Evolutionary conservation across 2,113 vertebrate genomes (phyloP), one percentile per base, ranked within the genome.

Genomic region (pig (Sus scrofa)): DNA sequence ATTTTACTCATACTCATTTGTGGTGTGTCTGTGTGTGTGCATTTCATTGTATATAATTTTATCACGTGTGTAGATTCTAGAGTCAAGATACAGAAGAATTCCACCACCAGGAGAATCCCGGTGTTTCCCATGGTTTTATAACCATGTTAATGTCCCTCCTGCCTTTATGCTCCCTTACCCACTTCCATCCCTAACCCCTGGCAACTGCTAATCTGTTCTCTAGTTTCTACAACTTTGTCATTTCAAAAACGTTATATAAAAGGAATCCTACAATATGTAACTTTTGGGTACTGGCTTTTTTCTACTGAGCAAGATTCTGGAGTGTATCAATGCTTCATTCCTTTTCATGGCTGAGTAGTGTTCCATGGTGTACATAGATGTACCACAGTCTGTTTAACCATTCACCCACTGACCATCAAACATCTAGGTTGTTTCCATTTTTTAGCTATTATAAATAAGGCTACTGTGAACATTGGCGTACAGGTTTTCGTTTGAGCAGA

Each of bases 401-500:
- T 34, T 85, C 34, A 74, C 50, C 39, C 32, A 12, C 9, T 82
- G 78, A 74, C 32, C 54, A 26, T 24, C 26, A 54, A 67, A 24
- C 24, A 54, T 56, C 52, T 44, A 37, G 20, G 12, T 83, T 18
- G 50, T 87, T 95, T 84, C 75, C 88, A 92, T 60, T 37, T 56
- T 86, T 37, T 22, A 78, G 32, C 13, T 81, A 3, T 82, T 37
- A 62, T 16, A 50, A 91, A 39, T 75, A 78, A 92, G 91, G 34
- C 73, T 56, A 30, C 50, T 82, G 16, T 86, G 56, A 77, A 82
- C 20, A 91, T 68, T 82, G 60, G n/a, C 60, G 19, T 71, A 11
- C 7, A 95, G n/a, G 71, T 71, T 60, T 84, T 95, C 74, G 11
- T 82, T 89, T 92, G 85, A 91, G 26, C 6, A 2, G 65, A 63